Percentiles rank a stretch among this genome's conserved stretches.
Evolutionary conservation across 2,888 invertebrate genomes (phyloP).

Genomic region (Troides oblongomaculatus): DNA sequence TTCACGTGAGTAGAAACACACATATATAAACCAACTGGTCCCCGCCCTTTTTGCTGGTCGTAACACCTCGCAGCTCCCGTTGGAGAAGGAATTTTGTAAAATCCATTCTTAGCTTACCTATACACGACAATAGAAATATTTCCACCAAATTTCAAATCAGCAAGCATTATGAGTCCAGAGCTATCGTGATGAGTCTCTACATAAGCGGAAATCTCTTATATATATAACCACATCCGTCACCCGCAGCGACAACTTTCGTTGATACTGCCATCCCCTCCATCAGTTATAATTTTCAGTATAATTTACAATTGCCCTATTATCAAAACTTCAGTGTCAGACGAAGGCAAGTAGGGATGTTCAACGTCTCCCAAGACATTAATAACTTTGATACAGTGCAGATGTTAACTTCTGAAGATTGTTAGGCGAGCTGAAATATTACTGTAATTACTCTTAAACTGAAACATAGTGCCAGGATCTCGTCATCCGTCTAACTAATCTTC

Average conservation of each 20-base stretch:
- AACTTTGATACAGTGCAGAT: conserved; percentile 14
- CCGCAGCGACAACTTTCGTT: neutral
- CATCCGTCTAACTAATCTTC: neutral
- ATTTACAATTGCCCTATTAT: conserved; percentile 1
- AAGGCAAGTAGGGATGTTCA: conserved; percentile 7
- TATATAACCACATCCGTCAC: neutral
- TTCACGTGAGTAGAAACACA: too few relatives aligned
- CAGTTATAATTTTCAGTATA: neutral
- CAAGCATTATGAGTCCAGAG: too few relatives aligned
- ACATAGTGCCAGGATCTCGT: neutral
- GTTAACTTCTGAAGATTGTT: neutral
- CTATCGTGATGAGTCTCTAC: too few relatives aligned
- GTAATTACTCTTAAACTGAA: neutral
- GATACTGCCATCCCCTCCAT: neutral
- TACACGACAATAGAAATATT: too few relatives aligned
- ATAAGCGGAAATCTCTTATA: too few relatives aligned
- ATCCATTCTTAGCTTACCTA: too few relatives aligned
- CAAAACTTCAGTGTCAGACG: conserved; percentile 8
- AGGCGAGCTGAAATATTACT: neutral
- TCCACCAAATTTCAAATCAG: too few relatives aligned
- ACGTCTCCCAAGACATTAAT: conserved; percentile 17
- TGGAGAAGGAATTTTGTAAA: too few relatives aligned
- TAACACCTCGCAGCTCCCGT: too few relatives aligned
- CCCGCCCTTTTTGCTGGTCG: too few relatives aligned
- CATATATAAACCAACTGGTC: too few relatives aligned